These are phyloP conservation scores for Triplophysa dalaica DNA, from an alignment of 2,113 vertebrate species.

Conservation along the genomic window DNA sequence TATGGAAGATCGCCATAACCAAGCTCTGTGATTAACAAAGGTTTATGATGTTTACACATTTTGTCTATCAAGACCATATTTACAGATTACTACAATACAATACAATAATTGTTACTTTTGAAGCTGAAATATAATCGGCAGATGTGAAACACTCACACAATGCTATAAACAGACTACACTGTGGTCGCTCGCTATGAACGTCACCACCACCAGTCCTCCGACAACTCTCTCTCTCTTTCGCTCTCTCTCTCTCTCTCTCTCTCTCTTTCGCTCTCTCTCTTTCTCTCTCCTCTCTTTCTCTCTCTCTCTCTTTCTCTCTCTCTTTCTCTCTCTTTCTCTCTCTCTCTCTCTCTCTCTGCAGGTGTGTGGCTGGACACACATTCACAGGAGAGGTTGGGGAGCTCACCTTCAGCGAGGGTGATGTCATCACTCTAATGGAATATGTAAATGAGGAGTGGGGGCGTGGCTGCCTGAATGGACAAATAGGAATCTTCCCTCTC, in stretches of 20 bases:
- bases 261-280: neutral
- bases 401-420: conserved; percentile 82
- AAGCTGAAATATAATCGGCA: too few species aligned
- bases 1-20: too few species aligned
- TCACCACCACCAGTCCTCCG: too few species aligned
- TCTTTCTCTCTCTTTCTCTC: neutral
- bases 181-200: too few species aligned
- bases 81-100: too few species aligned
- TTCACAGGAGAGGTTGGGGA: conserved; percentile 83
- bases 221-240: neutral
- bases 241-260: neutral
- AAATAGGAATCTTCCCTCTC: conserved; percentile 79
- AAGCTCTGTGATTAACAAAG: too few species aligned
- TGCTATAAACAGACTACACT: too few species aligned
- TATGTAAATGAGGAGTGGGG: conserved; percentile 84
- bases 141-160: too few species aligned
- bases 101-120: too few species aligned
- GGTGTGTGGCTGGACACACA: conserved; percentile 79
- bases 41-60: too few species aligned
- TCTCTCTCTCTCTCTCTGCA: conserved; percentile 42
- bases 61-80: too few species aligned
- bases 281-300: neutral
- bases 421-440: conserved; percentile 77
- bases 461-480: conserved; percentile 76
- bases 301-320: neutral